Evolutionary conservation across 2,888 invertebrate species (phyloP), one percentile per base, ranked within the genome.

Genomic region (Lasius platythorax): DNA sequence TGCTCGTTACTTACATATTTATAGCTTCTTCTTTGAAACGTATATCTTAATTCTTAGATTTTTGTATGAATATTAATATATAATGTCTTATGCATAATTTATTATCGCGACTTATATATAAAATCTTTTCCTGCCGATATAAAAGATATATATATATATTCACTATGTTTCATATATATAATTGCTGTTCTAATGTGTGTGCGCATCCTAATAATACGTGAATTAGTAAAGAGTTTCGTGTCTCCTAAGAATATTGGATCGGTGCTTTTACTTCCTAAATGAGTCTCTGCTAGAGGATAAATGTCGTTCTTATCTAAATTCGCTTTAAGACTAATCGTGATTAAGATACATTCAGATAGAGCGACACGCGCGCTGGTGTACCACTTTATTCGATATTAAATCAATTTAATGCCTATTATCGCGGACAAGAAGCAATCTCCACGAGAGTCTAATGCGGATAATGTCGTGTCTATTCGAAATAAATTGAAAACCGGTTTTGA

Each of bases 381-480:
- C 12, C 15, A 37, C 46, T 72, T 63, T 18, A 58, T 46, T 40
- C 61, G 61, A 81, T 61, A 81, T 61, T 81, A 81, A 81, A 81
- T 81, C 79, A 81, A 72, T 81, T 81, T 81, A 81, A 81, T 81
- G 73, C 79, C 73, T 81, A 61, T 81, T 81, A 81, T 81, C 79
- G 37, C 46, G 18, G 73, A 61, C 61, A 72, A 61, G 58, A 33
- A 46, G 67, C 79, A 63, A 81, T 63, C 73, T 73, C 73, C 53
- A 79, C 46, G 33, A 72, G 58, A 72, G 46, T 73, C 61, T 81
- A 81, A 81, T 81, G 61, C 58, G 79, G 73, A 81, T 81, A 79
- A 72, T 72, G 46, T 72, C 61, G 18, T 61, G 58, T 72, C 61
- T 61, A 73, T 81, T 81, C 74, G 73, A 81, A 81, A 81, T 81